These are phyloP conservation scores for Conomelus anceps DNA, from an alignment of 2,888 invertebrate genomes.

Conservation along the genomic window DNA sequence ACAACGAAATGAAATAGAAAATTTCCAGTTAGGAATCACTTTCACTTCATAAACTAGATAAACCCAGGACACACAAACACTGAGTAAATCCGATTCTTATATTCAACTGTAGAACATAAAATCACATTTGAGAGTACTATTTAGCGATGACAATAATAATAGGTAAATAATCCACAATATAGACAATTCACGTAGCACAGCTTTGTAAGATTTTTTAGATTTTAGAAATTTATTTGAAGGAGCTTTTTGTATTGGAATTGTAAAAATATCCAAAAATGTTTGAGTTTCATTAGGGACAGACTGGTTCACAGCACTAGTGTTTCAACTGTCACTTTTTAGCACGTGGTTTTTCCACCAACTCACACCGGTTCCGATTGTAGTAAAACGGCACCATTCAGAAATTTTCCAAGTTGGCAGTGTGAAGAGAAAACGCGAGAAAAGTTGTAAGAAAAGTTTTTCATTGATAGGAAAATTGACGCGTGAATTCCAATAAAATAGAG, in stretches of 20 bases:
- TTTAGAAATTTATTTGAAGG: neutral
- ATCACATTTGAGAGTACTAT: neutral
- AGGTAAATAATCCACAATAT: neutral
- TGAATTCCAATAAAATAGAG: neutral
- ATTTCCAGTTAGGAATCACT: neutral
- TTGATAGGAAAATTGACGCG: neutral
- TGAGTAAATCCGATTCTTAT: too few relatives aligned
- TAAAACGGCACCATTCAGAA: neutral
- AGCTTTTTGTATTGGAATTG: neutral
- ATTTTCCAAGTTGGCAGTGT: neutral
- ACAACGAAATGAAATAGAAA: neutral
- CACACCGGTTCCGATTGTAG: neutral
- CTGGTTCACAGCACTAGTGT: neutral
- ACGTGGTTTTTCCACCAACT: neutral
- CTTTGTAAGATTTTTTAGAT: neutral
- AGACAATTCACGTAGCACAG: neutral
- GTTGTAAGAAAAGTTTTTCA: neutral
- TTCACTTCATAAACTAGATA: neutral
- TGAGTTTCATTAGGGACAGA: neutral
- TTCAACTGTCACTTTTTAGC: neutral
- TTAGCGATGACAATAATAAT: neutral
- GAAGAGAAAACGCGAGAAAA: neutral
- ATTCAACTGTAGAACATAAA: neutral
- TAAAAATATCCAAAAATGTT: neutral
- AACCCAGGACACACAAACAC: neutral